Evolutionary conservation across 2,888 invertebrate species (phyloP), one percentile per base, ranked within the genome.

Genomic region (Dasysyrphus tricinctus): DNA sequence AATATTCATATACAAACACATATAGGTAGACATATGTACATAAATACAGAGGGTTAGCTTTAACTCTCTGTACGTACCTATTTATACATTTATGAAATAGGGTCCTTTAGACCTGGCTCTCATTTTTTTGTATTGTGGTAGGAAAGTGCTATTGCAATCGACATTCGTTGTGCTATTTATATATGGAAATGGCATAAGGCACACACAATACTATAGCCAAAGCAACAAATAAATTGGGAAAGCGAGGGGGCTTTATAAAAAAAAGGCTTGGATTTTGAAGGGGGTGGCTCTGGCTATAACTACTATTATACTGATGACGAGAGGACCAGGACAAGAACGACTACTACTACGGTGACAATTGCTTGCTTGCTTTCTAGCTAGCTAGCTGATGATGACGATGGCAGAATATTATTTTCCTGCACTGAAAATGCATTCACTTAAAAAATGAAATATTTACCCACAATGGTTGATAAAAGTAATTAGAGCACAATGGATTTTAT

Each of bases 391-490:
- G 67, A 39, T 76, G 80, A 54, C 54, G 54, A 61, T 80, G 75
- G 54, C 32, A 67, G 72, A 76, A 51, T 72, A 57, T 70, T 72
- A 56, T 81, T 56, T 85, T 72, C 76, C 74, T 82, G 78, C 63
- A 63, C 69, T 80, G 83, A 34, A 72, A 86, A 86, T 86, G 78
- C 78, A 82, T 82, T 82, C 75, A 86, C 65, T 79, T 78, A 57
- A 82, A 69, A 61, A 82, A 86, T 86, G 75, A 86, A 86, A 82
- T 86, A 86, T 82, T 82, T 86, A 86, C 78, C 86, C 78, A 79
- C 86, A 82, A 86, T 86, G 86, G 78, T 49, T 86, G 78, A 86
- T 86, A 54, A 51, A 69, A 69, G 51, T 69, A 86, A 86, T 86
- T 86, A 79, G 82, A 79, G 86, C 86, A 86, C 82, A 86, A 82